Evolutionary conservation across 2,888 invertebrate species (phyloP).

Genomic region (Yponomeuta malinellus): DNA sequence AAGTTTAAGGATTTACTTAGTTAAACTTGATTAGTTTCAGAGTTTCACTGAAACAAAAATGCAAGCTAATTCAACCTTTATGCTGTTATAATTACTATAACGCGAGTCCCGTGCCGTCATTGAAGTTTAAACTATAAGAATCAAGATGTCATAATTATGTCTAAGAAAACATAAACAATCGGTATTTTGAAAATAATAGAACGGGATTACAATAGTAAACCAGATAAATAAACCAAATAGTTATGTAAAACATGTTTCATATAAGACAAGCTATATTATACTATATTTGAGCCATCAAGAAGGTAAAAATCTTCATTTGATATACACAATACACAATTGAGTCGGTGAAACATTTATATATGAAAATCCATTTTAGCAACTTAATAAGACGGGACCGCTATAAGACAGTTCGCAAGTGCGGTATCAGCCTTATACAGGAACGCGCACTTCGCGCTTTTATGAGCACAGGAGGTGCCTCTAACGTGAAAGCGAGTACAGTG

Average conservation of each 20-base stretch:
- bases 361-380: neutral
- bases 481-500: neutral
- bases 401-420: slow-evolving; percentile 9
- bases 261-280: too few species aligned
- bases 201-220: too few species aligned
- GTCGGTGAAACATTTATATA: too few species aligned
- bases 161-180: too few species aligned
- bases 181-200: too few species aligned
- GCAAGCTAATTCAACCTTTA: neutral
- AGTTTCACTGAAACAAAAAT: slow-evolving; percentile 3
- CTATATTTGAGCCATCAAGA: too few species aligned
- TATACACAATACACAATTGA: too few species aligned
- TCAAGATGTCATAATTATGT: too few species aligned
- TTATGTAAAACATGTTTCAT: too few species aligned
- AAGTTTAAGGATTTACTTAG: neutral
- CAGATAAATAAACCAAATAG: too few species aligned
- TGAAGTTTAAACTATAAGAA: neutral
- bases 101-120: neutral
- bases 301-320: too few species aligned
- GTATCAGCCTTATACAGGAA: slow-evolving; percentile 8
- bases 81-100: neutral
- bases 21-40: neutral
- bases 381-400: slow-evolving; percentile 4
- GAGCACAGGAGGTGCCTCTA: neutral
- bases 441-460: neutral